Base-by-base conservation (phyloP, 2,113 vertebrate genomes). In the Struthio camelus region DNA sequence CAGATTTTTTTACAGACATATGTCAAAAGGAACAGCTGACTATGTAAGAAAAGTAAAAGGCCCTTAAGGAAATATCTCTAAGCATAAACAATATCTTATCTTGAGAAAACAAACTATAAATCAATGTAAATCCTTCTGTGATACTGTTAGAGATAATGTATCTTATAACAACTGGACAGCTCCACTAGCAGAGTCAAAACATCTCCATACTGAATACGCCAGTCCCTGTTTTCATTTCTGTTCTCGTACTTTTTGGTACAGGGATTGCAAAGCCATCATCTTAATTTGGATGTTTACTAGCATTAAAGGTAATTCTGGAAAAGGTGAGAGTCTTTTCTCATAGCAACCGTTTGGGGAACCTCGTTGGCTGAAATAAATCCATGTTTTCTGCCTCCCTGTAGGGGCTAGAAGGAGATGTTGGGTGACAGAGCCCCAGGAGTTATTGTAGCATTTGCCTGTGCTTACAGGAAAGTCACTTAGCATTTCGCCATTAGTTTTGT, bases 371-470 rank as follows among this genome's bases (percentile, higher is more conserved):
- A 69, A 25, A 28, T 12, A 42, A 30, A 15, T 30, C 51, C 56
- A 59, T 67, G 14, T 16, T 34, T 27, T 2, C 9, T 48, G 62
- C 58, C 6, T 17, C 14, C 6, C 20, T 24, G 44, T 48, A 24
- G 34, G 34, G 61, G 38, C 67, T 14, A 70, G 32, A 50, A 48
- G 14, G 65, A 67, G 12, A 44, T 18, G 42, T 44, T 32, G 30
- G 8, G 3, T 25, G 28, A 46, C 16, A 13, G 5, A 4, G 7
- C 13, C 10, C 16, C 0, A 0, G 44, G 24, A 38, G 32, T 5
- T 20, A 23, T 28, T 78, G 48, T 30, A 61, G 59, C 14, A 34
- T 24, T 42, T 38, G 15, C 32, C 2, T 38, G 40, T 30, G 18
- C 66, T 20, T 5, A 4, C 28, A 59, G n/a, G 13, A 40, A 15